Evolutionary conservation across 2,888 invertebrate genomes (phyloP).

Genomic region (Stegana nigrithorax): DNA sequence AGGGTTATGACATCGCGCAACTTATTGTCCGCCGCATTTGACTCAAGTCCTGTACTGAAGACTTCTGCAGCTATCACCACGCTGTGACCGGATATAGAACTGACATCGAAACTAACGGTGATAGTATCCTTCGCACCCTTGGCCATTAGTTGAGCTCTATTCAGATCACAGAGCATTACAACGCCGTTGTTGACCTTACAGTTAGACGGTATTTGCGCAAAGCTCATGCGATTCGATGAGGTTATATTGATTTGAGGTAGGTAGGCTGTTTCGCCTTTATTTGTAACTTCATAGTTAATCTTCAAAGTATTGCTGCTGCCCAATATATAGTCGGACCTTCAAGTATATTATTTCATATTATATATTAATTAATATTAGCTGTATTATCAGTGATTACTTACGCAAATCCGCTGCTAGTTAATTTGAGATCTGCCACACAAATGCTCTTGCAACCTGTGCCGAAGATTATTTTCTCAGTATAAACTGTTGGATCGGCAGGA

Average conservation of each 20-base stretch:
- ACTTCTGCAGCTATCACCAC: conserved; percentile 63
- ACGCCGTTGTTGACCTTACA: conserved; percentile 53
- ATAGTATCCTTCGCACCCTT: conserved; percentile 55
- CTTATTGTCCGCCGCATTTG: conserved; percentile 56
- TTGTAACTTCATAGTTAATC: conserved; percentile 65
- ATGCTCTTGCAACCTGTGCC: conserved; percentile 66
- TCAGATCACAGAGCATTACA: conserved; percentile 43
- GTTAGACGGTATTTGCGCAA: conserved; percentile 64
- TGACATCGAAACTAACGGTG: conserved; percentile 63
- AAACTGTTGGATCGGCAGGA: conserved; percentile 62
- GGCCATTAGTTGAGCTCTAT: conserved; percentile 60
- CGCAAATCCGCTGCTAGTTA: conserved; percentile 56
- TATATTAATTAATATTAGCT: too few relatives aligned
- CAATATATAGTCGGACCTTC: conserved; percentile 46
- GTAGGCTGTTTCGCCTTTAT: conserved; percentile 70
- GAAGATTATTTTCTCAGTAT: conserved; percentile 64
- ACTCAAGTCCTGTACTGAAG: conserved; percentile 66
- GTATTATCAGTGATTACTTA: conserved; percentile 40
- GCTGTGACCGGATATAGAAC: conserved; percentile 54
- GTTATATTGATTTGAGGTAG: conserved; percentile 69
- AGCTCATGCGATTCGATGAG: conserved; percentile 66
- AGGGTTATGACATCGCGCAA: conserved; percentile 53
- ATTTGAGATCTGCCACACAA: conserved; percentile 65
- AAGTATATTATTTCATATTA: too few relatives aligned
- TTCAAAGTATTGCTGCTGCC: conserved; percentile 63